A percentile compares a stretch with the other conserved stretches of the same genome.
Evolutionary conservation across 2,797 vertebrate genomes (phyloP).

Genomic region (Poeciliopsis paucimaculata): DNA sequence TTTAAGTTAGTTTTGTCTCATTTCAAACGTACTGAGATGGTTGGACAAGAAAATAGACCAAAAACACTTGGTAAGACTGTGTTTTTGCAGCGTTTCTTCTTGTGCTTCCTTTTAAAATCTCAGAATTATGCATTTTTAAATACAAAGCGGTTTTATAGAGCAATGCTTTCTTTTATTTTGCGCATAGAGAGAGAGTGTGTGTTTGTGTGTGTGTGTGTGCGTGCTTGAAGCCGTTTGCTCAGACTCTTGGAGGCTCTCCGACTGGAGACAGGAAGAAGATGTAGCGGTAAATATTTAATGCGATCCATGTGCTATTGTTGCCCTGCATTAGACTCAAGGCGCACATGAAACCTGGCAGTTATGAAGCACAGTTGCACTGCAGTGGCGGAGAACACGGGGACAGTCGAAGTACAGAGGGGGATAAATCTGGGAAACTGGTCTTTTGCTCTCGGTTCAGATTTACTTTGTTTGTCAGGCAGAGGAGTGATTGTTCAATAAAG

Average conservation of each 20-base stretch:
- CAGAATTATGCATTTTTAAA: not conserved
- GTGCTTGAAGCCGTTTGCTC: conserved; percentile 46
- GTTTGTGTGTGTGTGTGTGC: not conserved
- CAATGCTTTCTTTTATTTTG: conserved; percentile 16
- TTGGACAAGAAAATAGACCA: no score
- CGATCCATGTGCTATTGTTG: conserved; percentile 53
- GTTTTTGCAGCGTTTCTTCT: not conserved
- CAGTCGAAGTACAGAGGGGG: conserved; percentile 34
- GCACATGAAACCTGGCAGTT: conserved; percentile 61
- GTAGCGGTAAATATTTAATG: conserved; percentile 80
- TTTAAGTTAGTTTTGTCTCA: no score
- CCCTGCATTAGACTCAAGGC: conserved; percentile 61
- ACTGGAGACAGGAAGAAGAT: conserved; percentile 56
- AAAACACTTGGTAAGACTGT: no score
- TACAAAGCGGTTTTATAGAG: not conserved
- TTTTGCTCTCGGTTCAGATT: conserved; percentile 47
- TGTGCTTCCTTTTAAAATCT: not conserved
- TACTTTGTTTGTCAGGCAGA: conserved; percentile 57
- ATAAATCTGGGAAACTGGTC: conserved; percentile 58
- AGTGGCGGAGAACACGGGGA: conserved; percentile 34
- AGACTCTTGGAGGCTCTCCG: conserved; percentile 46
- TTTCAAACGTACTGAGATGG: no score
- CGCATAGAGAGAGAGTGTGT: conserved; percentile 2
- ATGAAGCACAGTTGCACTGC: conserved; percentile 25
- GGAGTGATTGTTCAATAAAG: conserved; percentile 61